Evolutionary conservation across 2,888 invertebrate genomes (phyloP).

Genomic region (Encarsia formosa): DNA sequence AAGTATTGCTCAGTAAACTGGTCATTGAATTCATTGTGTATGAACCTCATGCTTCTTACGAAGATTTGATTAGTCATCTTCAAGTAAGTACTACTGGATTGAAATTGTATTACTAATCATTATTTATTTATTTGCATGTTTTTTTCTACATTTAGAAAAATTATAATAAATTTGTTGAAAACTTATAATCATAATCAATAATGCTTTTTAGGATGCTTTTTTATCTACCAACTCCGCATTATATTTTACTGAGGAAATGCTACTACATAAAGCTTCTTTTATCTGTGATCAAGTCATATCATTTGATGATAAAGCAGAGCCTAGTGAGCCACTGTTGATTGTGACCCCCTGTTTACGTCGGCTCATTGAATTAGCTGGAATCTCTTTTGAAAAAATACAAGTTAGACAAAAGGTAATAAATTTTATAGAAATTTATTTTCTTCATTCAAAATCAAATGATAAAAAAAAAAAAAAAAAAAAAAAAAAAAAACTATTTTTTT

Average conservation of each 20-base stretch:
- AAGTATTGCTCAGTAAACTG: conserved; percentile 72
- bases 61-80: conserved; percentile 69
- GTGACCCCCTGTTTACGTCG: conserved; percentile 71
- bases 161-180: too few species aligned
- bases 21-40: conserved; percentile 73
- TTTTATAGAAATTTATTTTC: too few species aligned
- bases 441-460: too few species aligned
- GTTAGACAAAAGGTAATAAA: too few species aligned
- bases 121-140: too few species aligned
- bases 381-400: conserved; percentile 48
- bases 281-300: conserved; percentile 71
- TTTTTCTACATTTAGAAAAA: too few species aligned
- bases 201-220: background rate
- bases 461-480: too few species aligned
- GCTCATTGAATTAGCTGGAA: conserved; percentile 71
- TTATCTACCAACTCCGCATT: background rate
- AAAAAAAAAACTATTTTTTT: too few species aligned
- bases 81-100: conserved; percentile 55
- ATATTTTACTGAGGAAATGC: conserved; percentile 65
- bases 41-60: conserved; percentile 66
- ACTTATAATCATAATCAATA: background rate
- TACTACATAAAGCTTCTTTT: conserved; percentile 75
- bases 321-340: conserved; percentile 63
- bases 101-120: too few species aligned
- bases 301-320: conserved; percentile 55